Conservation (phyloP, 2,888 invertebrate genomes). For the Amiota communis region DNA sequence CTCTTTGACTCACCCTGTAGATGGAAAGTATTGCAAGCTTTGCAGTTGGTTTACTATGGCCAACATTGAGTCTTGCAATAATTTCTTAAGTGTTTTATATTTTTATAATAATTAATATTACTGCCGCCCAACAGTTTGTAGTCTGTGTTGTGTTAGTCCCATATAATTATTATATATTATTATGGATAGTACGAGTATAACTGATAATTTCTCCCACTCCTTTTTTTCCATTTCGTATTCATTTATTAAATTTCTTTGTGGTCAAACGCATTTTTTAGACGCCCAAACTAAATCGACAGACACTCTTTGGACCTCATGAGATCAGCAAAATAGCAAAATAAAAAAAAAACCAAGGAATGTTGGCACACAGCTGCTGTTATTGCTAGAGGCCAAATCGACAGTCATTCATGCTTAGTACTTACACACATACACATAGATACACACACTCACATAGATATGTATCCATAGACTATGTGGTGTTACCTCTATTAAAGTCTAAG, state of each 20-base stretch:
- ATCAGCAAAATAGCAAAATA: constrained; percentile 56
- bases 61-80: too few relatives aligned
- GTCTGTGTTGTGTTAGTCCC: too few relatives aligned
- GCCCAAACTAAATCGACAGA: constrained; percentile 28
- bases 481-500: too few relatives aligned
- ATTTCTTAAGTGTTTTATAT: too few relatives aligned
- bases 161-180: too few relatives aligned
- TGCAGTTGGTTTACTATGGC: too few relatives aligned
- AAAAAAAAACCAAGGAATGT: constrained; percentile 36
- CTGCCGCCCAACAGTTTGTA: too few relatives aligned
- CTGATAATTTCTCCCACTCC: neutral
- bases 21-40: too few relatives aligned
- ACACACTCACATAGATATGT: constrained; percentile 29
- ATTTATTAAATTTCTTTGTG: neutral
- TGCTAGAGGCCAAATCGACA: constrained; percentile 52
- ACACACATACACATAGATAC: constrained; percentile 31
- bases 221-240: neutral
- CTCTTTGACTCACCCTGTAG: too few relatives aligned
- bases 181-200: neutral
- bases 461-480: too few relatives aligned
- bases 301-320: neutral
- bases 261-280: constrained; percentile 20
- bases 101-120: too few relatives aligned
- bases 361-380: constrained; percentile 28
- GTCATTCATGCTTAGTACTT: constrained; percentile 60